These are phyloP conservation scores for Apostichopus californicus DNA, from an alignment of 35 echinoderm and acorn worm genomes.

Conservation along the genomic window DNA sequence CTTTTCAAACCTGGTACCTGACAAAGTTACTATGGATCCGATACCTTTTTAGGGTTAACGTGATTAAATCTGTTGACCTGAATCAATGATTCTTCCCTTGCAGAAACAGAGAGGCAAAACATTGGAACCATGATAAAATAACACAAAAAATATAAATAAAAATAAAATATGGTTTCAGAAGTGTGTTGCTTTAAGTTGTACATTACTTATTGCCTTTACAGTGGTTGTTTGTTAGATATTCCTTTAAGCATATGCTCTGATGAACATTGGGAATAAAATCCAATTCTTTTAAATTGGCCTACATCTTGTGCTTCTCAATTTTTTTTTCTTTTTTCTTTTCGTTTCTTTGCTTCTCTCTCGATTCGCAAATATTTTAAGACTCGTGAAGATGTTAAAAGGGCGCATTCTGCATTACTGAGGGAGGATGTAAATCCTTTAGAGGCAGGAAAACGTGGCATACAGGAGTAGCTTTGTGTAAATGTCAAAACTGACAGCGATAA, in stretches of 20 bases:
- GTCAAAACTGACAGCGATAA: not conserved
- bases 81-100: no score
- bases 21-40: no score
- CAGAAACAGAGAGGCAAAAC: no score
- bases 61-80: no score
- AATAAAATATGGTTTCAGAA: no score
- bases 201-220: no score
- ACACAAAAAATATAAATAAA: no score
- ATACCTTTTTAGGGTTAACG: no score
- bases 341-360: not conserved
- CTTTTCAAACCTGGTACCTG: no score
- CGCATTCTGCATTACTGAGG: constrained; percentile 1
- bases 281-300: constrained; percentile 36
- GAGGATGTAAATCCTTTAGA: constrained; percentile 11
- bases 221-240: not conserved
- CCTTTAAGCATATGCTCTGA: constrained; percentile 29
- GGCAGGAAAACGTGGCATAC: not conserved
- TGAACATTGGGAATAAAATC: constrained; percentile 31
- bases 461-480: constrained; percentile 23
- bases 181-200: no score
- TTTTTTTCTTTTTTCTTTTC: constrained; percentile 4
- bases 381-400: not conserved
- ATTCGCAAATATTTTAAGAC: constrained; percentile 30
- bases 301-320: constrained; percentile 26
- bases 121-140: no score